Evolutionary conservation across 2,113 vertebrate species (phyloP).

Genomic region (Albula glossodonta): DNA sequence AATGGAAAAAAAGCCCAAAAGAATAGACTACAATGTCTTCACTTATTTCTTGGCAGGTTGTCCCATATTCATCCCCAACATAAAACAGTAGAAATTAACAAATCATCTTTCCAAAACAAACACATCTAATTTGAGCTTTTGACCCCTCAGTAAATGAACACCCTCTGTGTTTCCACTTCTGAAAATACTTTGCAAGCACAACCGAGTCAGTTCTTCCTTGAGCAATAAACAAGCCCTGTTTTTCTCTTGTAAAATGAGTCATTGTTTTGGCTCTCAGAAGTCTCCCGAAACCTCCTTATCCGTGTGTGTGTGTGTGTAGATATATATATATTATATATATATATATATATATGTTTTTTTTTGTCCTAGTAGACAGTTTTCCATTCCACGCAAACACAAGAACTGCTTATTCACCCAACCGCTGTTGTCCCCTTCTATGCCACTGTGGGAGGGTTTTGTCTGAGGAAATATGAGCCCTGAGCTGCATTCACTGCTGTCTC

Average conservation of each 20-base stretch:
- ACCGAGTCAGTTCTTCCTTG: background rate
- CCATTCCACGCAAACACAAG: background rate
- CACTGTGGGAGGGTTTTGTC: background rate
- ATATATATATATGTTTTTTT: background rate
- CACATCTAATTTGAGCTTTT: background rate
- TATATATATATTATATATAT: no score
- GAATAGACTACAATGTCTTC: background rate
- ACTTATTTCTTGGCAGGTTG: no score
- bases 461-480: no score
- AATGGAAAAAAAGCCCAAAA: no score
- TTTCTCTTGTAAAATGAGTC: constrained; percentile 15
- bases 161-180: constrained; percentile 1
- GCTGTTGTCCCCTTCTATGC: background rate
- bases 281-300: background rate
- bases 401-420: background rate
- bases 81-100: background rate
- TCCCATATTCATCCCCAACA: background rate
- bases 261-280: constrained; percentile 5
- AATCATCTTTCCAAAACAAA: background rate
- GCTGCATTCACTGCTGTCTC: background rate
- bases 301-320: no score
- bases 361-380: background rate
- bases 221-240: constrained; percentile 4
- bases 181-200: background rate
- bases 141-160: background rate